A percentile compares a stretch with the other conserved stretches of the same genome.
phyloP scores from a whole-genome alignment of 2,797 vertebrate species.

The Falco berigora region DNA sequence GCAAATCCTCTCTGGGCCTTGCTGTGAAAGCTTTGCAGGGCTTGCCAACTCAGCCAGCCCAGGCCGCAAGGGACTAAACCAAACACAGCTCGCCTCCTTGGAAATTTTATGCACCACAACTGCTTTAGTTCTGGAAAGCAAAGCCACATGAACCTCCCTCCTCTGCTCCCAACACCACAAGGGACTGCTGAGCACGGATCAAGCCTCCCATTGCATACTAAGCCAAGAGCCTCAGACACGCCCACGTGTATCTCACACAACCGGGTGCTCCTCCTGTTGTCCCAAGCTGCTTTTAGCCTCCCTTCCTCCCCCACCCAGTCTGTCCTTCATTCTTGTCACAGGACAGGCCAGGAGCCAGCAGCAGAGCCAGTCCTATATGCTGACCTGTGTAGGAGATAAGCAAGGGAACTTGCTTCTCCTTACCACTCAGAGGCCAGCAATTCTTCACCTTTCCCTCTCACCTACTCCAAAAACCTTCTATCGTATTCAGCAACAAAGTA shows the following conservation, averaged over 20 bases:
- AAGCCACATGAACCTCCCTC: conserved; percentile 3
- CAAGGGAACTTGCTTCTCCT: neutral
- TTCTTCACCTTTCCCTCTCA: neutral
- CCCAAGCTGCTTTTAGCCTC: neutral
- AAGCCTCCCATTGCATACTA: neutral
- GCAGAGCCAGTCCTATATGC: neutral
- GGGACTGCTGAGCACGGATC: neutral
- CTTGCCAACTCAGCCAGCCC: neutral
- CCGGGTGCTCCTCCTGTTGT: neutral
- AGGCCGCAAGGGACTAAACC: neutral
- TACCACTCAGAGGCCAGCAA: neutral
- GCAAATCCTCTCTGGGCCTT: neutral
- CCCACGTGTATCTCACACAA: neutral
- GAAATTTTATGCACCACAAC: neutral
- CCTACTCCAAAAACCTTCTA: neutral
- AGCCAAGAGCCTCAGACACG: conserved; percentile 22
- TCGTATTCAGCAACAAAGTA: neutral
- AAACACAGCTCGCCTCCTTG: neutral
- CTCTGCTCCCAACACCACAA: neutral
- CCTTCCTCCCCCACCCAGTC: neutral
- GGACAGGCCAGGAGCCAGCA: neutral
- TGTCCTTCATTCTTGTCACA: neutral
- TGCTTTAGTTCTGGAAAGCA: conserved; percentile 9
- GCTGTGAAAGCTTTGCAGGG: neutral
- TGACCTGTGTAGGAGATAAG: neutral